Percentiles rank a stretch among this genome's conserved stretches.
Evolutionary conservation across 2,113 vertebrate species (phyloP).

Genomic region (Oenanthe melanoleuca): DNA sequence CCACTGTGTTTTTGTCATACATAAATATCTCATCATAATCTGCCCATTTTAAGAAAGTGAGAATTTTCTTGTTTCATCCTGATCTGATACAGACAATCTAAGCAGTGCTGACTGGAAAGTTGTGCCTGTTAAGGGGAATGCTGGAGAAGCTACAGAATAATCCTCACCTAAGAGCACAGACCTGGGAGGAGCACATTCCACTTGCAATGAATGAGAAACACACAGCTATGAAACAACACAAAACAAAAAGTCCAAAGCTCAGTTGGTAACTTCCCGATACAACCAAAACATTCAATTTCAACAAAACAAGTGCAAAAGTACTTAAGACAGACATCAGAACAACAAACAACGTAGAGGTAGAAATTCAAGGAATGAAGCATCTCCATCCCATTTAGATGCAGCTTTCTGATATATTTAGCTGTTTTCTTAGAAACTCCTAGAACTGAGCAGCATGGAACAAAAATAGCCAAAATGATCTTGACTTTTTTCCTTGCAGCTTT

Average conservation of each 20-base stretch:
- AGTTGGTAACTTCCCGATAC: neutral
- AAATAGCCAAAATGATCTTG: neutral
- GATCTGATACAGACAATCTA: neutral
- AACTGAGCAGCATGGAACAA: neutral
- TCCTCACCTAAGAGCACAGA: neutral
- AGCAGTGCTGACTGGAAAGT: neutral
- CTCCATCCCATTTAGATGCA: neutral
- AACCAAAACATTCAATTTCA: neutral
- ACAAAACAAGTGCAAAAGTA: neutral
- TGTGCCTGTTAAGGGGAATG: neutral
- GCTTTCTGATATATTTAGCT: conserved; percentile 15
- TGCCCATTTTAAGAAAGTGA: neutral
- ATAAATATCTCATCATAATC: neutral
- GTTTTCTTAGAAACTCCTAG: conserved; percentile 16
- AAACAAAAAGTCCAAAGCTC: neutral
- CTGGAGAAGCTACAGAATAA: neutral
- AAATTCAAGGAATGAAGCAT: neutral
- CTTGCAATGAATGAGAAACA: neutral
- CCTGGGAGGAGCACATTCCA: neutral
- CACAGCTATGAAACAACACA: neutral
- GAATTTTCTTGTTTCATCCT: neutral
- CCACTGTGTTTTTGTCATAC: neutral
- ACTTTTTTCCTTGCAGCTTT: neutral
- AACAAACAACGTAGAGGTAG: neutral
- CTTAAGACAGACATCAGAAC: neutral